Percentiles rank a stretch among this genome's conserved stretches.
phyloP scores from a whole-genome alignment of 2,888 invertebrate genomes.

The Elmis aenea region DNA sequence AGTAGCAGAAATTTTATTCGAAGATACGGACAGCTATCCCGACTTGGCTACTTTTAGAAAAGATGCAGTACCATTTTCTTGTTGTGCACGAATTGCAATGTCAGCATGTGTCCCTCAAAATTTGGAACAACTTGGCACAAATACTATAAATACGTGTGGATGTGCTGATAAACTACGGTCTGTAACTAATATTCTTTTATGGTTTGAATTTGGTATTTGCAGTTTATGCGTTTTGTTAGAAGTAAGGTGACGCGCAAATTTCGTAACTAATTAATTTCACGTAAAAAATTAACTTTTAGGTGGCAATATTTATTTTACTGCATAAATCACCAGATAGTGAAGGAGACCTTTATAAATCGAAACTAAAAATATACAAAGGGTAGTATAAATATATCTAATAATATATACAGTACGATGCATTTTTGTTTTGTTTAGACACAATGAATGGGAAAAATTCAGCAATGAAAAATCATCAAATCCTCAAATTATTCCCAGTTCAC shows the following conservation, averaged over 20 bases:
- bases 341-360: too few species aligned
- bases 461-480: background rate
- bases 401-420: too few species aligned
- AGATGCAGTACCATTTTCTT: slow-evolving; percentile 30
- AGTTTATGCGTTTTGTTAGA: slow-evolving; percentile 23
- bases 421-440: too few species aligned
- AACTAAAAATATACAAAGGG: too few species aligned
- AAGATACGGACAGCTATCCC: slow-evolving; percentile 22
- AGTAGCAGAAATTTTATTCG: slow-evolving; percentile 12
- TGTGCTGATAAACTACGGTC: slow-evolving; percentile 24
- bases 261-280: background rate
- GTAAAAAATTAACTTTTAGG: slow-evolving; percentile 11
- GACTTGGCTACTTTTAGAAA: slow-evolving; percentile 14
- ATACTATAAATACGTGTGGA: slow-evolving; percentile 28
- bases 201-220: slow-evolving; percentile 24
- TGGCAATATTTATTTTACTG: slow-evolving; percentile 6
- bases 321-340: background rate
- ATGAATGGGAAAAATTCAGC: slow-evolving; percentile 2
- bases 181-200: slow-evolving; percentile 22
- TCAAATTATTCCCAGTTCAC: slow-evolving; percentile 4
- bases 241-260: slow-evolving; percentile 15
- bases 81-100: slow-evolving; percentile 25
- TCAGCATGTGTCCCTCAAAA: slow-evolving; percentile 27
- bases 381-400: too few species aligned
- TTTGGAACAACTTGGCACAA: slow-evolving; percentile 24